Base-by-base conservation (phyloP, 2,888 invertebrate genomes). In the Thumatha senex region DNA sequence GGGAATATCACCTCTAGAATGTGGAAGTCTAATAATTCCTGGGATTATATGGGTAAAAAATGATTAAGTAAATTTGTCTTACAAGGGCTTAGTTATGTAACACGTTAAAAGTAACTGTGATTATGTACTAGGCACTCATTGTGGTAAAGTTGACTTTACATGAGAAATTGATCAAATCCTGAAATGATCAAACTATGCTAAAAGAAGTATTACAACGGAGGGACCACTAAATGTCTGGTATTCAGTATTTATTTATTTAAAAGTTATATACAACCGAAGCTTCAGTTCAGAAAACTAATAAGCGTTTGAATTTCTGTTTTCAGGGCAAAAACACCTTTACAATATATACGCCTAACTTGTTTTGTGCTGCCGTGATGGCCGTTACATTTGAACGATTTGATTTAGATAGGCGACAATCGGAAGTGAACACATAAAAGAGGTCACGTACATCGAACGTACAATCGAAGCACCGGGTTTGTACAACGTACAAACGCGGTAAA, bases 61-160 rank as follows among this genome's bases (percentile, higher is more conserved):
- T 24, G 18, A 24, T 24, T 24, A 5, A 4, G 18, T 24, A 24
- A 24, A 24, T 2, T n/a, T 5, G 18, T 24, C 2, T 24, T 4
- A 24, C 18, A 24, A 39, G 39, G 41, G 54, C 46, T 50, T 46
- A 51, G 51, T 55, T 51, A 50, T 47, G 50, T 54, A 56, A 24
- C n/a, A n/a, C 62, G 62, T 63, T 64, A 68, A 63, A 61, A 54
- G 51, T 39, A 58, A 46, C 52, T 56, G 70, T 75, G 55, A 56
- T 72, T 69, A 66, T 71, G 54, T 49, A 52, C 59, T 71, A 70
- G 73, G 70, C 73, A 49, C 59, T 54, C 58, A 72, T 74, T 74
- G 72, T 77, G 54, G 59, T 62, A 45, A 33, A 54, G 51, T 64
- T 61, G 74, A 74, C 74, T 46, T 64, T 59, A n/a, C n/a, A n/a